Evolutionary conservation across 2,888 invertebrate species (phyloP).

Genomic region (Eristalis pertinax): DNA sequence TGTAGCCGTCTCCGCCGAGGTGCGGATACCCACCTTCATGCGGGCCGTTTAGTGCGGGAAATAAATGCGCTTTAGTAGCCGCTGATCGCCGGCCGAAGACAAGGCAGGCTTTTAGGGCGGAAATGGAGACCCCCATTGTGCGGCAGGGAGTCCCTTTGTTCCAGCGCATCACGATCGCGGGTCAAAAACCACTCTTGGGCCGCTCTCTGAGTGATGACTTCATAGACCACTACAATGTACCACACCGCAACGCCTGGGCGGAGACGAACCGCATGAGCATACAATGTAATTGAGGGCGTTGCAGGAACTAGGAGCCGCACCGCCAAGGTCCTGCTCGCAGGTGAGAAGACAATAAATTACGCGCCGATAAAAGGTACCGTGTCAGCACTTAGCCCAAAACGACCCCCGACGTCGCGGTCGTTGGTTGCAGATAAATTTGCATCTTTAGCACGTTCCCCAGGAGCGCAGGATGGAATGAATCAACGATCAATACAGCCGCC

Average conservation of each 20-base stretch:
- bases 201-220: conserved; percentile 57
- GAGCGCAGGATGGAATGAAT: conserved; percentile 3
- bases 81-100: conserved; percentile 17
- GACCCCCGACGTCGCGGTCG: conserved; percentile 21
- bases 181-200: conserved; percentile 38
- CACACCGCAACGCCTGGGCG: neutral
- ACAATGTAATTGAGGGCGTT: conserved; percentile 43
- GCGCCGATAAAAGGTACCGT: conserved; percentile 3
- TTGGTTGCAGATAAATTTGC: conserved; percentile 39
- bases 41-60: conserved; percentile 40
- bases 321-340: conserved; percentile 26
- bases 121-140: conserved; percentile 55
- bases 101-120: conserved; percentile 6
- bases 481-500: conserved; percentile 31
- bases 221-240: conserved; percentile 20
- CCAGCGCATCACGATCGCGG: conserved; percentile 43
- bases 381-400: neutral
- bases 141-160: conserved; percentile 41
- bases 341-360: conserved; percentile 11
- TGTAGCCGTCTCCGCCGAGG: conserved; percentile 19
- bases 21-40: conserved; percentile 23
- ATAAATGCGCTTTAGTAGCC: conserved; percentile 62
- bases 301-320: conserved; percentile 20
- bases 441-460: conserved; percentile 54
- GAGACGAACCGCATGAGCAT: neutral